Conservation (phyloP, 2,113 vertebrate species). For the Microtus ochrogaster region DNA sequence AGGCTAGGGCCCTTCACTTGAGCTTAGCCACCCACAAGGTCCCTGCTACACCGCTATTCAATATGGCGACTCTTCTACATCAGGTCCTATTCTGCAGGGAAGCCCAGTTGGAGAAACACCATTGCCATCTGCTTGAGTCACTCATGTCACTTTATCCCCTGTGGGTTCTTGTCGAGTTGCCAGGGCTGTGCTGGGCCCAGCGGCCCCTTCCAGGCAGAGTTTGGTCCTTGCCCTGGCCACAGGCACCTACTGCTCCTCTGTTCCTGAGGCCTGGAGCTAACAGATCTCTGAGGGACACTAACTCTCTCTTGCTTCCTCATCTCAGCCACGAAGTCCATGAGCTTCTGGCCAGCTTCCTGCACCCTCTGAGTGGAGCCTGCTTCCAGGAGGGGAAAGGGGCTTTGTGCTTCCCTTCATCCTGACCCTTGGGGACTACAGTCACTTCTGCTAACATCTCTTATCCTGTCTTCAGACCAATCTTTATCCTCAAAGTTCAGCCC, state of each 20-base stretch:
- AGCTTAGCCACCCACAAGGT: background rate
- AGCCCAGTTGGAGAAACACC: background rate
- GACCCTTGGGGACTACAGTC: background rate
- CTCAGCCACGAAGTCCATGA: background rate
- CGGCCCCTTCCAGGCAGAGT: background rate
- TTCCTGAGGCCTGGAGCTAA: too few relatives aligned
- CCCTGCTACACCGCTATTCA: accelerated
- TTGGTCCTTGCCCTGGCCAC: background rate
- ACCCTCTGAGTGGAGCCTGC: background rate
- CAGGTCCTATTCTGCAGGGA: background rate
- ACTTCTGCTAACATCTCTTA: background rate
- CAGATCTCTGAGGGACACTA: background rate
- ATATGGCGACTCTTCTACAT: background rate
- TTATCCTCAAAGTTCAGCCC: background rate
- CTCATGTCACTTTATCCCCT: background rate
- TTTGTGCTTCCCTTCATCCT: background rate
- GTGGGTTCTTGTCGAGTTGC: background rate
- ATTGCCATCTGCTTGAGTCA: background rate
- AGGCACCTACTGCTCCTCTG: background rate
- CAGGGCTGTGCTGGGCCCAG: background rate
- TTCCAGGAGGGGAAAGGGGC: background rate
- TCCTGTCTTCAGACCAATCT: background rate
- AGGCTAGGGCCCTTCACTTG: background rate
- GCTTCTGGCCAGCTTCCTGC: background rate
- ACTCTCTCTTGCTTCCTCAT: background rate